Base-by-base conservation (phyloP, 2,888 invertebrate species). In the Linnaemya vulpina region DNA sequence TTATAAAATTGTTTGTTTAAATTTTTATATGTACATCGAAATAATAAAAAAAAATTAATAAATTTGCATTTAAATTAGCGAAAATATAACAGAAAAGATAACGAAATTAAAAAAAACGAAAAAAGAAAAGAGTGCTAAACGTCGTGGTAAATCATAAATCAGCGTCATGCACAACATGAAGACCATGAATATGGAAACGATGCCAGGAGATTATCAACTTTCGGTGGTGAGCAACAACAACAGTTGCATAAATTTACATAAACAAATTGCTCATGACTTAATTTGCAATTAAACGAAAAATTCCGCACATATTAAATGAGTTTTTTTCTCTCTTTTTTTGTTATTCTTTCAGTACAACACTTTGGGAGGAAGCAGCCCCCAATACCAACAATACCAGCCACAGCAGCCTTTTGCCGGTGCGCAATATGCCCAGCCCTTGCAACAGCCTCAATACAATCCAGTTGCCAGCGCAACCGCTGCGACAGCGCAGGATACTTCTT, bases 361-460 rank as follows among this genome's bases (percentile, higher is more conserved):
- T n/a, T 43, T 82, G 40, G 82, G 46, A 17, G 71, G 68, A 10
- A 68, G 63, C 58, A 49, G 17, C 7, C 51, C 65, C 1, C 84
- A 77, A 58, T 84, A 80, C 9, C 80, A 81, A 10, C 80, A 87
- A 20, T 82, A 67, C 20, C 80, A 83, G 30, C 81, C 75, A 51
- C 86, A 79, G 46, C 78, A 67, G 15, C 75, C 86, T 40, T 86
- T 86, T 60, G 53, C 70, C 53, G 77, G 40, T 68, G 65, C 22
- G n/a, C 77, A 77, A 63, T 86, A 30, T 86, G 84, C 76, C 80
- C 82, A 63, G 67, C 79, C 82, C 10, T 65, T 76, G 80, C 87
- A 88, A 83, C 87, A 81, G 53, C 86, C 84, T 30, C 84, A 90
- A 75, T 80, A 74, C 15, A 58, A 38, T 3, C n/a, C 90, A 49